These are phyloP conservation scores for Apteryx owenii DNA, from an alignment of 2,113 vertebrate genomes.

Conservation along the genomic window DNA sequence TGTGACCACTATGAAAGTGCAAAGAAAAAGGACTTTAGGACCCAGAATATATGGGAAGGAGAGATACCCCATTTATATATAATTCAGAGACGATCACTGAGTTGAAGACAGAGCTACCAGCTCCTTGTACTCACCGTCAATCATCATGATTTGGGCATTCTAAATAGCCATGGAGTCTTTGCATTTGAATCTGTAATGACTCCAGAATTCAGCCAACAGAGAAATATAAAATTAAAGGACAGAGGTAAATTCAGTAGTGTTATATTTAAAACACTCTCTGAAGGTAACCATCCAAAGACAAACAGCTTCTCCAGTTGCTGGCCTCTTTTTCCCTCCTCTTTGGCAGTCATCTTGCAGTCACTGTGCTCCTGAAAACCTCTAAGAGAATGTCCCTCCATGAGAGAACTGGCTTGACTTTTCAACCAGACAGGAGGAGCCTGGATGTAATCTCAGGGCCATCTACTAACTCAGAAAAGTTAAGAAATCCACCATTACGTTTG, in stretches of 20 bases:
- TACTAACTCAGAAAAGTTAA: not conserved
- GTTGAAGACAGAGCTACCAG: not conserved
- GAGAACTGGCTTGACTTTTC: not conserved
- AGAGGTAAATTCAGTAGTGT: not conserved
- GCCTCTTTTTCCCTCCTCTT: not conserved
- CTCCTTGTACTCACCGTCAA: conserved; percentile 16
- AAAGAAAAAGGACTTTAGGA: not conserved
- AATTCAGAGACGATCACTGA: conserved; percentile 21
- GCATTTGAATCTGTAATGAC: not conserved
- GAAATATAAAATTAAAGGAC: not conserved
- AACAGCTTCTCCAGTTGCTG: not conserved
- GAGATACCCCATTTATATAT: not conserved
- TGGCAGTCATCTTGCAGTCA: not conserved
- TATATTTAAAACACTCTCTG: not conserved
- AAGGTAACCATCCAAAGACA: not conserved
- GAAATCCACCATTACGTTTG: not conserved
- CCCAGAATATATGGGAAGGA: conserved; percentile 33
- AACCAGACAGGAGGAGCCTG: not conserved
- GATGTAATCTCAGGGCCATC: not conserved
- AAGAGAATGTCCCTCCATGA: not conserved
- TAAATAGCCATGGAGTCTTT: not conserved
- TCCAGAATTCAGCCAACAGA: conserved; percentile 21
- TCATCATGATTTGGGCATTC: not conserved
- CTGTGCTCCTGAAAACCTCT: not conserved
- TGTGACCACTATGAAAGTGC: not conserved